Conservation (phyloP, 2,888 invertebrate species). For the Byasa hedistus region DNA sequence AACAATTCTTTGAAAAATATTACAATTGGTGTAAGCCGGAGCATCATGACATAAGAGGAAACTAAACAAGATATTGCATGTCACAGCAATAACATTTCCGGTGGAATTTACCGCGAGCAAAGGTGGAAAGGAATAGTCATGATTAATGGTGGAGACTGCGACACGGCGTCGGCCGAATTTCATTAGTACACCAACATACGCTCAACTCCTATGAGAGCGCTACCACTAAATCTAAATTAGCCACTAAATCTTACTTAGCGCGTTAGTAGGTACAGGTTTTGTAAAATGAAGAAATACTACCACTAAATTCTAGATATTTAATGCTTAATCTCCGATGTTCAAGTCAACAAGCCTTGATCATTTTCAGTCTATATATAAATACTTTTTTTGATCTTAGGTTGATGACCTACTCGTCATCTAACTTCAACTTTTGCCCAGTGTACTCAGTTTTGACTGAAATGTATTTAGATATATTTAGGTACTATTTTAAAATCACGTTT, state of each 20-base stretch:
- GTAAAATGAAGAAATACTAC: conserved; percentile 26
- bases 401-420: too few relatives aligned
- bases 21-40: background rate
- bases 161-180: conserved; percentile 28
- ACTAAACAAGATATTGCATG: conserved; percentile 22
- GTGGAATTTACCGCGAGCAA: conserved; percentile 19
- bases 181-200: conserved; percentile 28
- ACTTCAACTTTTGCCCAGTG: too few relatives aligned
- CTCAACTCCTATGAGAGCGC: conserved; percentile 22
- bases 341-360: too few relatives aligned
- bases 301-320: conserved; percentile 14
- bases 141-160: conserved; percentile 25
- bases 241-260: conserved; percentile 29
- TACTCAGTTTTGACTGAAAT: too few relatives aligned
- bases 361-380: too few relatives aligned
- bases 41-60: conserved; percentile 10
- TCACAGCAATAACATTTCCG: conserved; percentile 20
- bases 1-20: background rate
- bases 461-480: too few relatives aligned
- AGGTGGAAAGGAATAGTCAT: conserved; percentile 30
- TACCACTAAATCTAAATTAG: conserved; percentile 30
- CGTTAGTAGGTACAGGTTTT: conserved; percentile 17
- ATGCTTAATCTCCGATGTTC: too few relatives aligned
- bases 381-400: too few relatives aligned
- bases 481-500: too few relatives aligned